These are phyloP conservation scores for Gasteruption jaculator DNA, from an alignment of 2,888 invertebrate species.

Conservation along the genomic window DNA sequence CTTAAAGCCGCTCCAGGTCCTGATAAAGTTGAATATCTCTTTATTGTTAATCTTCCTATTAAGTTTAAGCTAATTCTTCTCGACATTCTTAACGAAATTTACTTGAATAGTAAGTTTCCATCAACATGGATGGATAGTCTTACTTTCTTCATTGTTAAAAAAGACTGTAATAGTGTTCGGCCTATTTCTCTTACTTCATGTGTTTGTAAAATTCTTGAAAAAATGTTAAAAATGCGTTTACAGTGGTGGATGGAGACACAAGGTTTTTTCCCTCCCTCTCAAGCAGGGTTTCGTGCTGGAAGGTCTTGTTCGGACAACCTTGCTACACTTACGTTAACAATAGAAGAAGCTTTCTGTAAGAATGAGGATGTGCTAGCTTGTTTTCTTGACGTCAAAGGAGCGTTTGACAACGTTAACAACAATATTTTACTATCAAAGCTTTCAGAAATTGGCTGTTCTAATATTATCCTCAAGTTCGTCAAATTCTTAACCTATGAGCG, in stretches of 20 bases:
- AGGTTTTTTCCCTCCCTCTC: not conserved
- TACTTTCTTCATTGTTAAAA: slow-evolving; percentile 4
- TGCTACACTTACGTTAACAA: not conserved
- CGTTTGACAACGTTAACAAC: slow-evolving; percentile 9
- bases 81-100: slow-evolving; percentile 7
- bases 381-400: slow-evolving; percentile 8
- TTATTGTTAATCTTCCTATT: not conserved
- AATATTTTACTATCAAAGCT: slow-evolving; percentile 6
- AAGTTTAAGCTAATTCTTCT: slow-evolving; percentile 2
- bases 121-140: not conserved
- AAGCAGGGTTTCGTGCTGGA: slow-evolving; percentile 8
- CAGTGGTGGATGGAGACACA: slow-evolving; percentile 6
- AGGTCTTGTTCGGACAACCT: slow-evolving; percentile 4
- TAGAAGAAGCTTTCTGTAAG: slow-evolving; percentile 5
- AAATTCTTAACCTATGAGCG: slow-evolving; percentile 6
- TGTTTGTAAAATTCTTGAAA: slow-evolving; percentile 8
- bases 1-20: not conserved
- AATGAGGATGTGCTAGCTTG: not conserved
- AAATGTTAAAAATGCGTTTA: slow-evolving; percentile 3
- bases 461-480: slow-evolving; percentile 5
- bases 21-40: slow-evolving; percentile 7
- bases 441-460: slow-evolving; percentile 7
- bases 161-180: not conserved
- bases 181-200: slow-evolving; percentile 7
- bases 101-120: not conserved